Evolutionary conservation across 2,113 vertebrate species (phyloP).

Genomic region (Anarhynchus alexandrinus): DNA sequence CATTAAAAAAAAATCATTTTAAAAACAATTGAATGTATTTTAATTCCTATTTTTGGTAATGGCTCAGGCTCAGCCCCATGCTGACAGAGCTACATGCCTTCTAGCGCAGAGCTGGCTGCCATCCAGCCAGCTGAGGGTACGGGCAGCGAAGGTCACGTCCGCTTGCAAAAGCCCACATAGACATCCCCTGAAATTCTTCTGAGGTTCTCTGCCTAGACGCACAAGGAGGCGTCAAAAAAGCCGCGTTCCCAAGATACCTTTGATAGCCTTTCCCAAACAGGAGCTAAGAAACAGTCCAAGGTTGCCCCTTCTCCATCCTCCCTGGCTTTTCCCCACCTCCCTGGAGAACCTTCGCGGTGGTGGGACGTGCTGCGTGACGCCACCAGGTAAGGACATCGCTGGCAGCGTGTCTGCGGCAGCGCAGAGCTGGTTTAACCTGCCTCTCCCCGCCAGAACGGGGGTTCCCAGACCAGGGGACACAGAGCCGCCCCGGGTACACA

Average conservation of each 20-base stretch:
- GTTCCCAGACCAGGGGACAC: background rate
- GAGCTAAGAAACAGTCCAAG: fast-evolving
- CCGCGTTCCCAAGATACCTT: background rate
- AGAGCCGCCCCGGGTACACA: background rate
- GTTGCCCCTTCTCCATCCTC: background rate
- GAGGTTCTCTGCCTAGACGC: background rate
- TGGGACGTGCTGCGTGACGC: background rate
- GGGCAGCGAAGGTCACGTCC: background rate
- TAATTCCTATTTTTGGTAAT: conserved; percentile 39
- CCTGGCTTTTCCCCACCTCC: background rate
- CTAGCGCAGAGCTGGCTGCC: background rate
- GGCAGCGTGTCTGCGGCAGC: fast-evolving
- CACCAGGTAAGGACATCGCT: too few relatives aligned
- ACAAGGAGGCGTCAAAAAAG: background rate
- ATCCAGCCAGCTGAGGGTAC: conserved; percentile 1
- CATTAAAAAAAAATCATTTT: background rate
- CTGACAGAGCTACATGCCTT: conserved; percentile 1
- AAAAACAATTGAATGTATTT: background rate
- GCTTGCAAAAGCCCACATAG: background rate
- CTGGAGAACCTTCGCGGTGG: fast-evolving
- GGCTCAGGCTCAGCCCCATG: background rate
- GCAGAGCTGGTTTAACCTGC: background rate
- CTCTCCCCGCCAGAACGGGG: background rate
- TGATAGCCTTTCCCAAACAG: background rate
- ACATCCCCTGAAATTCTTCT: background rate